Percentiles rank a stretch among this genome's conserved stretches.
Conservation (phyloP, 2,113 vertebrate genomes). For the Micromys minutus region DNA sequence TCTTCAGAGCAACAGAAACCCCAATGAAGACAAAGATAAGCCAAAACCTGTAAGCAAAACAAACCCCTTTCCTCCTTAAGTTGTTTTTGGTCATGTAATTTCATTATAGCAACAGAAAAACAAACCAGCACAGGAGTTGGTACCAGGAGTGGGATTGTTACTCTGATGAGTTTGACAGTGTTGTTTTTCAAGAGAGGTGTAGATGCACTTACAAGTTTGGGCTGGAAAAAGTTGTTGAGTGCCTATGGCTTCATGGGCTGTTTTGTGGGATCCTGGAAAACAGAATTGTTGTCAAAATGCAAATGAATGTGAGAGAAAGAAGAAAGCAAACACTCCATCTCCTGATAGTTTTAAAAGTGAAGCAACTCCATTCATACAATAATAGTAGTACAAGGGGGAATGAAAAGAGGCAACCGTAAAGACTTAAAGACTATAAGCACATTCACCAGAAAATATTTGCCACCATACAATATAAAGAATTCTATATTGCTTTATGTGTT, state of each 20-base stretch:
- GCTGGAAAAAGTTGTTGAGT: not conserved
- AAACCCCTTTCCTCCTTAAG: not conserved
- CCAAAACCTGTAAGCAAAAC: not conserved
- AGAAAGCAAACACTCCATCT: not conserved
- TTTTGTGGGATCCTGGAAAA: not conserved
- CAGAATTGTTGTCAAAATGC: not conserved
- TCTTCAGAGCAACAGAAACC: not conserved
- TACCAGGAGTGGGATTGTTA: not conserved
- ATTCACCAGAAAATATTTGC: not conserved
- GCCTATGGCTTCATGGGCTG: not conserved
- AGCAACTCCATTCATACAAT: not conserved
- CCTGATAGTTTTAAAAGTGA: not conserved
- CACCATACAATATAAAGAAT: not conserved
- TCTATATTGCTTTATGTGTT: not conserved
- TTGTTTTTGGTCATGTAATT: not conserved
- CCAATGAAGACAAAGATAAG: not conserved
- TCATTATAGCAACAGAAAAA: not conserved
- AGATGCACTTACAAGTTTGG: not conserved
- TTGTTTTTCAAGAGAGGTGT: not conserved
- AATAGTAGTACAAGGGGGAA: not conserved
- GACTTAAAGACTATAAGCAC: not conserved
- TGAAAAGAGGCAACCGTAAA: not conserved
- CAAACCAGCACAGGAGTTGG: not conserved
- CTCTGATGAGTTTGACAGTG: not conserved
- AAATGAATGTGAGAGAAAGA: not conserved